Percentiles rank a stretch among this genome's conserved stretches.
These are phyloP conservation scores for Myotis davidii DNA, from an alignment of 2,113 vertebrate genomes.

Conservation along the genomic window DNA sequence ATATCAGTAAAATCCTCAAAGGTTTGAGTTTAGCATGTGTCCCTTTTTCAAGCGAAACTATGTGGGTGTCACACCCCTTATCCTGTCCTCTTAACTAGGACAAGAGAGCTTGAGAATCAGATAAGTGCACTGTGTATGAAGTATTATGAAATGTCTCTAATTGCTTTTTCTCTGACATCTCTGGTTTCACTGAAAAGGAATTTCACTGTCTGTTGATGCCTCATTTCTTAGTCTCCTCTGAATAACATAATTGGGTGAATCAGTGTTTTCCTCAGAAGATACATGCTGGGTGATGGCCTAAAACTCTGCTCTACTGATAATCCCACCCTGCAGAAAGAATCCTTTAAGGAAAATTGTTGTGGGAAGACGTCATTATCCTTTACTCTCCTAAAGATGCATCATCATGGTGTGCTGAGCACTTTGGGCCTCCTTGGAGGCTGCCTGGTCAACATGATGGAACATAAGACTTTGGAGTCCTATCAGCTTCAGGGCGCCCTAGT, in stretches of 20 bases:
- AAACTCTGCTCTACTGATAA: not conserved
- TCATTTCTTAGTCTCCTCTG: slow-evolving; percentile 41
- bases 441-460: not conserved
- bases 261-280: slow-evolving; percentile 38
- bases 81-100: slow-evolving; percentile 43
- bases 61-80: not conserved
- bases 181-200: slow-evolving; percentile 49
- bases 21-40: not conserved
- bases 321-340: not conserved
- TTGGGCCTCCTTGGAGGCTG: not conserved
- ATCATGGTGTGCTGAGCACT: not conserved
- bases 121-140: slow-evolving; percentile 40
- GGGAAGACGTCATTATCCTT: not conserved
- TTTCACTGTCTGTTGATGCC: not conserved
- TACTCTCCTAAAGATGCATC: not conserved
- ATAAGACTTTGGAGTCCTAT: not conserved
- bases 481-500: not conserved
- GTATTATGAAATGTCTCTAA: slow-evolving; percentile 38
- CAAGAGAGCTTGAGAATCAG: slow-evolving; percentile 47
- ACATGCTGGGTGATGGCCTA: not conserved
- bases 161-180: slow-evolving; percentile 52
- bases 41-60: slow-evolving; percentile 53
- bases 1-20: not conserved
- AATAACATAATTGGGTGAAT: slow-evolving; percentile 44
- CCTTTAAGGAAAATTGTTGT: not conserved